phyloP scores from a whole-genome alignment of 2,797 vertebrate genomes.

The Microctenopoma steveboyesi region DNA sequence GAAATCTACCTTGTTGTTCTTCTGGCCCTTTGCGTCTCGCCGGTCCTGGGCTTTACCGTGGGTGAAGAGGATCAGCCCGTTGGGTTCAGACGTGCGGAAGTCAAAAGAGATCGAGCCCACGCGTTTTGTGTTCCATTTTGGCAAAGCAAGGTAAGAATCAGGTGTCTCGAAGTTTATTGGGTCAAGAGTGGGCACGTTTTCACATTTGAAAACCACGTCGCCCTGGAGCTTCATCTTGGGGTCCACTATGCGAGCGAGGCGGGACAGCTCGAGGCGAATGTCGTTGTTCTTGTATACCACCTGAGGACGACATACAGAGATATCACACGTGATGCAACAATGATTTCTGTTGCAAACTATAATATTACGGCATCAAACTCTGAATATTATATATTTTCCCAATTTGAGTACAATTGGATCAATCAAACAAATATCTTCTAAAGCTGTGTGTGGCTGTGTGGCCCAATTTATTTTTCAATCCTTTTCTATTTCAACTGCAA shows the following conservation, averaged over 20 bases:
- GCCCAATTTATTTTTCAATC: slow-evolving; percentile 44
- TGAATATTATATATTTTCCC: slow-evolving; percentile 41
- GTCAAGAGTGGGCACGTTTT: slow-evolving; percentile 96
- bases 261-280: slow-evolving; percentile 96
- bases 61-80: slow-evolving; percentile 96
- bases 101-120: slow-evolving; percentile 99
- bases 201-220: slow-evolving; percentile 95
- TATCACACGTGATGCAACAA: neutral
- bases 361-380: slow-evolving; percentile 40
- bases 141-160: slow-evolving; percentile 94
- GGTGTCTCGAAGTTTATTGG: slow-evolving; percentile 98
- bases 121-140: slow-evolving; percentile 98
- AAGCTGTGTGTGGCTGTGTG: slow-evolving; percentile 28
- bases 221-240: slow-evolving; percentile 99
- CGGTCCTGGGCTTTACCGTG: slow-evolving; percentile 95
- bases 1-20: slow-evolving; percentile 98
- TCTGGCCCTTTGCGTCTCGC: slow-evolving; percentile 91
- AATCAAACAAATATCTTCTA: slow-evolving; percentile 67
- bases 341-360: slow-evolving; percentile 49
- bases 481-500: slow-evolving; percentile 62
- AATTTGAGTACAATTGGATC: slow-evolving; percentile 51
- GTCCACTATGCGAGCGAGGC: slow-evolving; percentile 94
- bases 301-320: slow-evolving; percentile 72
- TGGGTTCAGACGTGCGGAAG: slow-evolving; percentile 96
- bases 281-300: slow-evolving; percentile 99